Base-by-base conservation (phyloP, 2,888 invertebrate genomes). In the Epsilonema sp. region DNA sequence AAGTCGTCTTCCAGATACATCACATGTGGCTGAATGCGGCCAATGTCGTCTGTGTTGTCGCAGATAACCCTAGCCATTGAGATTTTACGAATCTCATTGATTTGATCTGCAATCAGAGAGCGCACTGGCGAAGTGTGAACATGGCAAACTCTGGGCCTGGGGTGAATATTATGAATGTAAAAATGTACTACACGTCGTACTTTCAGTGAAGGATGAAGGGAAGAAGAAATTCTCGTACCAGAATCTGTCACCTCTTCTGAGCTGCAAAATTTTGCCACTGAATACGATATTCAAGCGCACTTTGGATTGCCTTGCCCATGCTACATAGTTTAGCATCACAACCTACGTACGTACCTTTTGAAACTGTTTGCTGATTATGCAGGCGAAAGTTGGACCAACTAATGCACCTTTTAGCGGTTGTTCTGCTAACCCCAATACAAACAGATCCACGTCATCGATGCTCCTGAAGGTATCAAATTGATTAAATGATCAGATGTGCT, bases 351-450 rank as follows among this genome's bases (percentile, higher is more conserved):
- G n/a, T n/a, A 60, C 61, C 50, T 56, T 55, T 44, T 62, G 60
- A 53, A 63, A 60, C 49, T 63, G 63, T 40, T 53, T 51, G 4
- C 57, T 55, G n/a, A 61, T 49, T 22, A 63, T 55, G 46, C 63
- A 63, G 22, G 57, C 56, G 46, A 63, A 59, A 1, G 63, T 63
- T 0, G 63, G 63, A 8, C 63, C 63, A 16, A 63, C 51, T 2
- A 62, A 49, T 2, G 60, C 22, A 5, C 62, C 62, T 25, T 49
- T 49, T 19, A 53, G 48, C 38, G 62, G 60, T 45, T 55, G 53
- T 49, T 63, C 63, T 2, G 62, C 60, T 24, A 63, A 41, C n/a
- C 61, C 62, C 22, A 59, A 54, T 3, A 63, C 52, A 40, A 63
- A 58, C 20, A 63, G 51, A 40, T 63, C 63, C 19, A 63, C 58